Evolutionary conservation across 1,140 invertebrate species (phyloP), one percentile per base, ranked within the genome.

Genomic region (Aphis craccivora): DNA sequence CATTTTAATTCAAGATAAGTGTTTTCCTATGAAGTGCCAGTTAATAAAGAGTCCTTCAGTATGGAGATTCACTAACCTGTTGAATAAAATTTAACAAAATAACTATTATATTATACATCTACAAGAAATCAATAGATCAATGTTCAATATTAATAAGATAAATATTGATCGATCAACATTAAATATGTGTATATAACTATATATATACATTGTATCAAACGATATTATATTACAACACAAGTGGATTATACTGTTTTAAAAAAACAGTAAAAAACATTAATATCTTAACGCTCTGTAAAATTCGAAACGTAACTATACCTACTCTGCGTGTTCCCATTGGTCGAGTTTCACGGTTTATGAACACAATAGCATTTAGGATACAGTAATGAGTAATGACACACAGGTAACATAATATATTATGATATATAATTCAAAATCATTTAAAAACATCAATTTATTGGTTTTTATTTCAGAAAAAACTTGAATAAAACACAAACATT

Each of bases 391-490:
- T 3, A 40, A 40, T 40, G 37, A 40, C 37, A 45, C 9, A 45
- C 60, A 76, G 5, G 14, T 2, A 35, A 25, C 25, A 67, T 37
- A 25, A 84, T 23, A 84, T 40, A 25, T 4, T 23, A 40, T 25
- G 22, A 40, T 84, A 84, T 4, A 84, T 40, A 40, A 84, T 37
- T 22, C 6, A 37, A 83, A 23, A 40, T 22, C 37, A 87, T 30
- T 53, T 67, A 40, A 91, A 83, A 83, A 83, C 86, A 89, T 93
- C 48, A 76, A 93, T 93, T 91, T 35, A 25, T 67, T 45, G 37
- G 20, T n/a, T 91, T 90, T 89, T 93, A 90, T 91, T 93, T 81
- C 88, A 48, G 67, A 45, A 91, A 40, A 90, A 89, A 92, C 48
- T 37, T 92, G 18, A 92, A 84, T 25, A 53, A 83, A 81, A 92